A percentile compares a stretch with the other conserved stretches of the same genome.
Conservation (phyloP, 2,797 vertebrate genomes). For the Masticophis lateralis region DNA sequence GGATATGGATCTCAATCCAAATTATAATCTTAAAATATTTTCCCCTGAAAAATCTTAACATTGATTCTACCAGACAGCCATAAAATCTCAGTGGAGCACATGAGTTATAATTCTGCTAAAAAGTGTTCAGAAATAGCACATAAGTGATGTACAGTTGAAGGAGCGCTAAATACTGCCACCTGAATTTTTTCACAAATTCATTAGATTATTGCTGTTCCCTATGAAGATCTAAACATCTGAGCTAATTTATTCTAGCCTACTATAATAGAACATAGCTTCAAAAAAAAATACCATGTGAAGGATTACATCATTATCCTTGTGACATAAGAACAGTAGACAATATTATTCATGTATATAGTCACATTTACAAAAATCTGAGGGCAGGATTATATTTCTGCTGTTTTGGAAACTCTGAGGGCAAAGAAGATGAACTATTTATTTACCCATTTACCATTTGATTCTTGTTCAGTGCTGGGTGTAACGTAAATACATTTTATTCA, state of each 20-base stretch:
- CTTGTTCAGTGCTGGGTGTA: neutral
- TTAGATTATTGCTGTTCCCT: neutral
- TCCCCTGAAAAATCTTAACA: neutral
- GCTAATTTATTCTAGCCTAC: neutral
- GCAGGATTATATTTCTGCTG: neutral
- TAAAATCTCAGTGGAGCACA: neutral
- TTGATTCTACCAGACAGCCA: neutral
- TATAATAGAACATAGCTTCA: neutral
- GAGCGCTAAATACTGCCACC: too few species aligned
- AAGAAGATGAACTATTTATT: neutral
- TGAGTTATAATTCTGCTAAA: neutral
- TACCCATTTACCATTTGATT: neutral
- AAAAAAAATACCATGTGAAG: neutral
- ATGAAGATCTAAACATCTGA: neutral
- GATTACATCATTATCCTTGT: neutral
- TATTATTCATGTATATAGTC: neutral
- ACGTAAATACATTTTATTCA: neutral
- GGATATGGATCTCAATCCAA: neutral
- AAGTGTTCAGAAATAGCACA: neutral
- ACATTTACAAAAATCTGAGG: neutral
- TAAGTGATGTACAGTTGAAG: too few species aligned
- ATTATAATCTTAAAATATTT: neutral
- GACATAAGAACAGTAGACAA: neutral
- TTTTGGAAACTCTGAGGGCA: neutral
- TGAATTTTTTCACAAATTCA: neutral